Evolutionary conservation across 2,888 invertebrate species (phyloP), one percentile per base, ranked within the genome.

Genomic region (Flexamia atlantica): DNA sequence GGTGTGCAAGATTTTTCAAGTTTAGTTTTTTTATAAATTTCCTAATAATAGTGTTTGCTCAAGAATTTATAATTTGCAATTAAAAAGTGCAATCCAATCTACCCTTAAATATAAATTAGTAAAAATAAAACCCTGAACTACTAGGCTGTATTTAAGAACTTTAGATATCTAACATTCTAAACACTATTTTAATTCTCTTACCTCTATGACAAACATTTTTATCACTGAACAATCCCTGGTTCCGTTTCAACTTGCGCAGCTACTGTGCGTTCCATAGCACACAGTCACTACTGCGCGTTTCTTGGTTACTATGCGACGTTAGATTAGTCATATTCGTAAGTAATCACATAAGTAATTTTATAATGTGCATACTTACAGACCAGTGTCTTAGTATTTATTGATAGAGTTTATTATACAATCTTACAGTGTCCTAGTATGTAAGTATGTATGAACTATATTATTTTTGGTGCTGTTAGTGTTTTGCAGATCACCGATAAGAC

Each of bases 341-440:
- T 40, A 83, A 74, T 74, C 82, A 74, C 36, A 50, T 32, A 23
- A 82, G 36, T 46, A 57, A 83, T 83, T 83, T 83, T 83, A 72
- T 72, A 82, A 72, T 72, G 82, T 82, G 82, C 82, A 72, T 82
- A 82, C 72, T 82, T 82, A 83, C 82, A 74, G 82, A 83, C 82
- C 72, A 83, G 82, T 83, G 82, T 74, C 82, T 83, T 83, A 83
- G 82, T 83, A 83, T 83, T 83, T 74, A 83, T 83, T 83, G 40
- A 74, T 83, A 83, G 82, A 70, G 60, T 74, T 74, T 83, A 74
- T 40, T 74, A 83, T 23, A 72, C 53, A 57, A 57, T 46, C 40
- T 70, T 74, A 72, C 36, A 82, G 36, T 74, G 82, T 83, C 32
- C 57, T 83, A 83, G 82, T 70, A 10, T 32, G 79, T 83, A 83